Percentiles rank a stretch among this genome's conserved stretches.
phyloP scores from a whole-genome alignment of 2,888 invertebrate species.

The Tuberolachnus salignus region DNA sequence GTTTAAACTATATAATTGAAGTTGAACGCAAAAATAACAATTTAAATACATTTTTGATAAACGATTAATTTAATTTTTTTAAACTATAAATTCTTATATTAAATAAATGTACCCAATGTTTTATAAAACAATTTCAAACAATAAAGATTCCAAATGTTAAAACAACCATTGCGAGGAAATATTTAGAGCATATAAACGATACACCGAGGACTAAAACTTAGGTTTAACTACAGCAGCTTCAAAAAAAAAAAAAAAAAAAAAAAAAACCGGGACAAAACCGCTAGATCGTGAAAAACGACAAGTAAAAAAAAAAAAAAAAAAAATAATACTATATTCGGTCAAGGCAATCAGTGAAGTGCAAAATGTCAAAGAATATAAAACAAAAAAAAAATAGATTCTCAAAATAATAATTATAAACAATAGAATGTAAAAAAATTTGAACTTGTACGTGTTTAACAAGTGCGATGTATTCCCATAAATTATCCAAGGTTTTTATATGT shows the following conservation, averaged over 20 bases:
- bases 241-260: no score
- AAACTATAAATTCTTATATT: no score
- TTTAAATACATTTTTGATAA: no score
- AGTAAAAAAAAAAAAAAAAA: background rate
- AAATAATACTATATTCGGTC: conserved; percentile 24
- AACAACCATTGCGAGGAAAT: background rate
- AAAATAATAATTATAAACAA: conserved; percentile 30
- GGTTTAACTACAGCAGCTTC: background rate
- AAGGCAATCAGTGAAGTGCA: conserved; percentile 35
- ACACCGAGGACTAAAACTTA: background rate
- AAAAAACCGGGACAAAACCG: conserved; percentile 19
- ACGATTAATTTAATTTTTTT: no score
- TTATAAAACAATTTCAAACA: background rate
- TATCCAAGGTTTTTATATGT: conserved; percentile 16
- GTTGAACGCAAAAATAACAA: no score
- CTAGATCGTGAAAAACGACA: conserved; percentile 25
- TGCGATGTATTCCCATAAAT: background rate
- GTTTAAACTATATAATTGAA: no score
- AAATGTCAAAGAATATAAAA: conserved; percentile 24
- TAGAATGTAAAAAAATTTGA: conserved; percentile 30
- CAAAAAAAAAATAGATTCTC: conserved; percentile 20
- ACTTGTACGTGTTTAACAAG: background rate
- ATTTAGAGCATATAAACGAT: conserved; percentile 22
- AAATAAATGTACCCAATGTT: background rate
- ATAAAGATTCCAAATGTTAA: background rate